Percentiles rank a stretch among this genome's conserved stretches.
phyloP scores from a whole-genome alignment of 2,888 invertebrate species.

The Yponomeuta malinellus region DNA sequence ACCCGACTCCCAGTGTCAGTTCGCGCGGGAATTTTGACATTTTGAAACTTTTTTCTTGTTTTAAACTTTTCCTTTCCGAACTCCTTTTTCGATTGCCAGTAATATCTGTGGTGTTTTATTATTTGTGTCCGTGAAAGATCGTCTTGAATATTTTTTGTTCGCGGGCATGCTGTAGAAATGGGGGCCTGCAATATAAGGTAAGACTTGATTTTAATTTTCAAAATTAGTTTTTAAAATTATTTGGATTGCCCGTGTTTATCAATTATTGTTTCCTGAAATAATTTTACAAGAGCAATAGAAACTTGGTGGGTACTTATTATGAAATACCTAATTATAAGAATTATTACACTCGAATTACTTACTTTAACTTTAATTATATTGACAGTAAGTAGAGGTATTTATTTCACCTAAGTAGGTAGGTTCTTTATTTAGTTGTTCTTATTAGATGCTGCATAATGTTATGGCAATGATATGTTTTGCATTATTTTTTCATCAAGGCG shows the following conservation, averaged over 20 bases:
- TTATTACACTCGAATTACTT: no score
- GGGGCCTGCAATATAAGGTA: slow-evolving; percentile 59
- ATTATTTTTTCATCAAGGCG: not conserved
- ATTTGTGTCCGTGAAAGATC: not conserved
- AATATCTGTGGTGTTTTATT: not conserved
- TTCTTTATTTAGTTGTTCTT: no score
- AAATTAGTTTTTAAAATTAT: no score
- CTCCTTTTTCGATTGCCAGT: slow-evolving; percentile 5
- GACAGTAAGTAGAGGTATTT: no score
- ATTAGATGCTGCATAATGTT: no score
- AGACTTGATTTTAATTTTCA: slow-evolving; percentile 22
- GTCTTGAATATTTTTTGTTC: not conserved
- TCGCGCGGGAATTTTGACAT: slow-evolving; percentile 55
- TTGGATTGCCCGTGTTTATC: not conserved
- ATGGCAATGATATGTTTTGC: not conserved
- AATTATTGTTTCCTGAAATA: no score
- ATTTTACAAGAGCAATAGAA: not conserved
- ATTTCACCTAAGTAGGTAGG: no score
- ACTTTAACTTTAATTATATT: no score
- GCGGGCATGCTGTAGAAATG: slow-evolving; percentile 63
- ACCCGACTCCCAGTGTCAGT: slow-evolving; percentile 27
- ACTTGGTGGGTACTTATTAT: no score
- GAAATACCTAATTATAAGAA: no score
- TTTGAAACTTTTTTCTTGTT: slow-evolving; percentile 27
- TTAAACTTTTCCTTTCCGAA: slow-evolving; percentile 17